Conservation (phyloP, 2,797 vertebrate genomes). For the Sciaenops ocellatus region DNA sequence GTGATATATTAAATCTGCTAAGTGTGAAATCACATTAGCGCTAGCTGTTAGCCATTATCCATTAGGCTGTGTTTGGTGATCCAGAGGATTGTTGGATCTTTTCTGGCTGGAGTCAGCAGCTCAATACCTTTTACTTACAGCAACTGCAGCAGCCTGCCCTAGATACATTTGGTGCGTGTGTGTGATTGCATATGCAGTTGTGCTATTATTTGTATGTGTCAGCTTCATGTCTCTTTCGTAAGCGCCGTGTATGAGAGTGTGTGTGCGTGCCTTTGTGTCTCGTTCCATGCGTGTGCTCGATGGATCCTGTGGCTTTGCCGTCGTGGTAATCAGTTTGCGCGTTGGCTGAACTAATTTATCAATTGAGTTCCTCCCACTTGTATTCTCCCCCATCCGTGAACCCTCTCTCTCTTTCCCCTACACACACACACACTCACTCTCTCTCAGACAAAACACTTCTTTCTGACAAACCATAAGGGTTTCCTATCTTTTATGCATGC, state of each 20-base stretch:
- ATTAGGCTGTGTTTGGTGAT: conserved; percentile 77
- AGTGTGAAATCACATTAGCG: conserved; percentile 82
- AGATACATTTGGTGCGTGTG: conserved; percentile 72
- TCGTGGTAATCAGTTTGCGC: conserved; percentile 84
- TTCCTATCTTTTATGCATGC: conserved; percentile 80
- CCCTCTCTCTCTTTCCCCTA: conserved; percentile 42
- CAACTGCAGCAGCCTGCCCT: conserved; percentile 80
- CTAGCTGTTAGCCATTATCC: conserved; percentile 80
- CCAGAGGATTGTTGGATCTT: conserved; percentile 82
- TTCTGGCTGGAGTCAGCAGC: conserved; percentile 84
- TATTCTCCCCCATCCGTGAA: conserved; percentile 82
- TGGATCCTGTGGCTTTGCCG: conserved; percentile 77
- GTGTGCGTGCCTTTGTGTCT: conserved; percentile 62
- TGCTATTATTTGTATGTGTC: conserved; percentile 67
- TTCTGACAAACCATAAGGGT: conserved; percentile 74
- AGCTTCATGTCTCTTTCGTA: conserved; percentile 68
- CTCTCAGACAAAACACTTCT: conserved; percentile 72
- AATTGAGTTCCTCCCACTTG: conserved; percentile 86
- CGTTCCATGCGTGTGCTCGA: conserved; percentile 57
- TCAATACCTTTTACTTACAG: conserved; percentile 86
- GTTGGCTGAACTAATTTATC: conserved; percentile 87
- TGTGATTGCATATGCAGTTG: conserved; percentile 60
- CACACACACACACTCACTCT: conserved; percentile 29
- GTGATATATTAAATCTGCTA: conserved; percentile 76
- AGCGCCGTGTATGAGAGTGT: conserved; percentile 41